Percentiles rank a stretch among this genome's conserved stretches.
Evolutionary conservation across 2,888 invertebrate genomes (phyloP).

Genomic region (Chelonus formosanus): DNA sequence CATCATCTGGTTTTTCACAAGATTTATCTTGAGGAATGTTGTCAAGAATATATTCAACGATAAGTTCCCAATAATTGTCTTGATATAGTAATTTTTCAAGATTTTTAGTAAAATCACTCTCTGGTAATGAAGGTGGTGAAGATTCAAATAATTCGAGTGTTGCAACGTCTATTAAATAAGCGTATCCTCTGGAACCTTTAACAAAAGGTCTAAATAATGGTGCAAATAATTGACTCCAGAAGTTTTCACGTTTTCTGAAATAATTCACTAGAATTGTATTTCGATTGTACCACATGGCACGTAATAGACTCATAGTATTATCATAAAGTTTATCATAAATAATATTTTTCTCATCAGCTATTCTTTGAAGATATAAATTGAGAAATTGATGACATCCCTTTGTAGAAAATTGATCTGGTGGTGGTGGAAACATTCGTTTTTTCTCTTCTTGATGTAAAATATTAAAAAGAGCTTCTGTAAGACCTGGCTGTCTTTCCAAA

Average conservation of each 20-base stretch:
- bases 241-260: constrained; percentile 59
- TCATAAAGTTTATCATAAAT: constrained; percentile 59
- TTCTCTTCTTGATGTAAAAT: constrained; percentile 63
- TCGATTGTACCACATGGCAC: constrained; percentile 63
- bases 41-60: constrained; percentile 52
- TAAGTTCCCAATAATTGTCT: constrained; percentile 52
- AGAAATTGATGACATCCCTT: constrained; percentile 61
- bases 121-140: constrained; percentile 45
- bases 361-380: constrained; percentile 57
- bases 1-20: neutral
- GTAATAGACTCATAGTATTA: constrained; percentile 60
- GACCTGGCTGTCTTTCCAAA: constrained; percentile 64
- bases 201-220: constrained; percentile 58
- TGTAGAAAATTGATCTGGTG: constrained; percentile 60
- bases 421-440: constrained; percentile 59
- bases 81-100: constrained; percentile 57
- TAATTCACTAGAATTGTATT: constrained; percentile 63
- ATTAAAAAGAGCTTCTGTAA: constrained; percentile 63
- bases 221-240: constrained; percentile 61
- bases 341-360: constrained; percentile 57
- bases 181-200: constrained; percentile 55
- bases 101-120: constrained; percentile 56
- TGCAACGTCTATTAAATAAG: constrained; percentile 59
- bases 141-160: constrained; percentile 62
- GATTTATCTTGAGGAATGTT: neutral